phyloP scores from a whole-genome alignment of 1,140 invertebrate species.

The Cydia amplana region DNA sequence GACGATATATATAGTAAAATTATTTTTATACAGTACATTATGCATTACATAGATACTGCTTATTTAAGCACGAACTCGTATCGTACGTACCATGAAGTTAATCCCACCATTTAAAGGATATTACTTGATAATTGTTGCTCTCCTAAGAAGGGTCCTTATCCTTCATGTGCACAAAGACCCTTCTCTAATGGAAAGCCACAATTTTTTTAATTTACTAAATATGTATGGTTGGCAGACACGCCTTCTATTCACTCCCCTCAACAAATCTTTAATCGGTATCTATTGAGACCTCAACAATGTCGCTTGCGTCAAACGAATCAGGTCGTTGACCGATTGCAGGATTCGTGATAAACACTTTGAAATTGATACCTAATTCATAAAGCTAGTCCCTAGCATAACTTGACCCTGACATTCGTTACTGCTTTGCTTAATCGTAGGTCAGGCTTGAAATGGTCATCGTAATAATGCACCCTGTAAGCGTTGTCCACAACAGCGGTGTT shows the following conservation, averaged over 20 bases:
- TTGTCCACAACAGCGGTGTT: neutral
- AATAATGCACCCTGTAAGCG: neutral
- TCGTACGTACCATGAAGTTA: too few relatives aligned
- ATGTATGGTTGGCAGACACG: neutral
- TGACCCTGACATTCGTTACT: neutral
- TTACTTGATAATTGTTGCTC: too few relatives aligned
- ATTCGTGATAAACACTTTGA: constrained; percentile 12
- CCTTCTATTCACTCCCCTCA: neutral
- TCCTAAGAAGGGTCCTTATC: too few relatives aligned
- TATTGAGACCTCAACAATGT: neutral
- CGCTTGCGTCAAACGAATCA: constrained; percentile 3
- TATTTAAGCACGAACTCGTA: too few relatives aligned
- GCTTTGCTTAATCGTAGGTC: neutral
- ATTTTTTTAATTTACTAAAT: too few relatives aligned
- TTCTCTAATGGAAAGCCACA: too few relatives aligned
- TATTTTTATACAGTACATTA: too few relatives aligned
- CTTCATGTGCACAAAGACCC: too few relatives aligned
- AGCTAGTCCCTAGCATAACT: neutral
- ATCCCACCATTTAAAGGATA: too few relatives aligned
- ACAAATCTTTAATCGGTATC: neutral
- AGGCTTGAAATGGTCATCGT: neutral
- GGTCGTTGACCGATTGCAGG: constrained; percentile 18
- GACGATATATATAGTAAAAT: too few relatives aligned
- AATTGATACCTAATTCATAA: neutral
- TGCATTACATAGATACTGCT: too few relatives aligned